phyloP scores from a whole-genome alignment of 2,113 vertebrate species.

The Grammomys surdaster region DNA sequence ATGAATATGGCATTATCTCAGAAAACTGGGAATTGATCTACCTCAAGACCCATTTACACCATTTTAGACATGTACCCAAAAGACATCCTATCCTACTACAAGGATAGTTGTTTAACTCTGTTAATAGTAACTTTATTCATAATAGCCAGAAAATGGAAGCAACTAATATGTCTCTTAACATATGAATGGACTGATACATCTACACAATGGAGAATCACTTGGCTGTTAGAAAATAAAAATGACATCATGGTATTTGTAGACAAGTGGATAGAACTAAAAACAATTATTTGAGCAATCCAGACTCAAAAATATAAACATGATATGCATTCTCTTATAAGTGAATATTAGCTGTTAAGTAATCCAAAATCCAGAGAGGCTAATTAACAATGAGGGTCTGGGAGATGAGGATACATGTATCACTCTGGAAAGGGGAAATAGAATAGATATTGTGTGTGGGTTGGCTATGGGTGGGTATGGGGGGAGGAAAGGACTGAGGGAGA shows the following conservation, averaged over 20 bases:
- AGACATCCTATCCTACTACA: not conserved
- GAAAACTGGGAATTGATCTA: not conserved
- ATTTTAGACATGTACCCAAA: not conserved
- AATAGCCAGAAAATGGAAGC: not conserved
- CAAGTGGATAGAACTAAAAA: not conserved
- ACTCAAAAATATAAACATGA: not conserved
- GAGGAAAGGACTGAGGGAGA: no score
- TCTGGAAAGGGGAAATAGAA: not conserved
- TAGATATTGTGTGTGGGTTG: not conserved
- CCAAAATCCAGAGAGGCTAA: not conserved
- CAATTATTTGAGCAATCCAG: not conserved
- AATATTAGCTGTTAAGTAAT: not conserved
- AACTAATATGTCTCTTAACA: not conserved
- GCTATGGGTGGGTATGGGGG: no score
- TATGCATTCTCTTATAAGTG: not conserved
- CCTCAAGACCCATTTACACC: not conserved
- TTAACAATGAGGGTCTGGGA: not conserved
- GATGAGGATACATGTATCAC: rapidly evolving
- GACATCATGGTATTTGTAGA: not conserved
- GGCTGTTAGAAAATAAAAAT: not conserved
- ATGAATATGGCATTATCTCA: not conserved
- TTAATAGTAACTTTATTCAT: not conserved
- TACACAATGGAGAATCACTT: not conserved
- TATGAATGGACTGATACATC: not conserved
- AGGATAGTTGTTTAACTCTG: not conserved